Percentiles rank a stretch among this genome's conserved stretches.
Evolutionary conservation across 2,797 vertebrate genomes (phyloP).

Genomic region (Amniataba percoides): DNA sequence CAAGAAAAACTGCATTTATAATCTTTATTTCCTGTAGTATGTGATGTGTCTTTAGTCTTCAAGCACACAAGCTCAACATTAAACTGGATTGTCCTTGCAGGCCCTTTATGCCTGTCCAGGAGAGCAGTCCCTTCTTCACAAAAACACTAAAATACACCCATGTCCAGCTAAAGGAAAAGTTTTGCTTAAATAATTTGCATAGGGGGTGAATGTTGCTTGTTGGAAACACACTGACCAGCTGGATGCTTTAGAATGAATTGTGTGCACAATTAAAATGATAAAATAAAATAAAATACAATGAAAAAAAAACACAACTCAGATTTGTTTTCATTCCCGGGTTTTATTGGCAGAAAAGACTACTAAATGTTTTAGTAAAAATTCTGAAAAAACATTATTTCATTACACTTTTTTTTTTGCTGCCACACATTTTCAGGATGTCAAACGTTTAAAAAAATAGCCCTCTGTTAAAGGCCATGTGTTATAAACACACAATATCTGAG

Average conservation of each 20-base stretch:
- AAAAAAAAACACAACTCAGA: background rate
- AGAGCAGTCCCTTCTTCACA: background rate
- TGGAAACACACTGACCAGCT: background rate
- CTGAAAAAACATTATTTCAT: slow-evolving; percentile 9
- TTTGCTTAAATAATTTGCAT: no score
- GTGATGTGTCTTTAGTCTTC: no score
- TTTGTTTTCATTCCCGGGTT: slow-evolving; percentile 9
- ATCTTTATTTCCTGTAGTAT: no score
- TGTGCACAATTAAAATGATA: background rate
- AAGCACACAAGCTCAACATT: background rate
- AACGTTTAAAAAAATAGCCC: background rate
- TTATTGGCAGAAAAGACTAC: slow-evolving; percentile 50
- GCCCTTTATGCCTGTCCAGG: background rate
- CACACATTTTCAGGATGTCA: slow-evolving; percentile 1
- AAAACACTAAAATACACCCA: background rate
- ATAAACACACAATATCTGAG: background rate
- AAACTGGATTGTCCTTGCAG: background rate
- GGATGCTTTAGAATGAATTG: background rate
- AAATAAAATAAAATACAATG: background rate
- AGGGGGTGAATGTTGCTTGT: background rate
- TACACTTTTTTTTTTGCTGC: background rate
- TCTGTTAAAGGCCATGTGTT: background rate
- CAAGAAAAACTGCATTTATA: background rate
- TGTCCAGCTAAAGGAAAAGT: background rate
- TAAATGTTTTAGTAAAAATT: slow-evolving; percentile 29